Evolutionary conservation across 2,113 vertebrate genomes (phyloP), one percentile per base, ranked within the genome.

Genomic region (Odontophorus gujanensis): DNA sequence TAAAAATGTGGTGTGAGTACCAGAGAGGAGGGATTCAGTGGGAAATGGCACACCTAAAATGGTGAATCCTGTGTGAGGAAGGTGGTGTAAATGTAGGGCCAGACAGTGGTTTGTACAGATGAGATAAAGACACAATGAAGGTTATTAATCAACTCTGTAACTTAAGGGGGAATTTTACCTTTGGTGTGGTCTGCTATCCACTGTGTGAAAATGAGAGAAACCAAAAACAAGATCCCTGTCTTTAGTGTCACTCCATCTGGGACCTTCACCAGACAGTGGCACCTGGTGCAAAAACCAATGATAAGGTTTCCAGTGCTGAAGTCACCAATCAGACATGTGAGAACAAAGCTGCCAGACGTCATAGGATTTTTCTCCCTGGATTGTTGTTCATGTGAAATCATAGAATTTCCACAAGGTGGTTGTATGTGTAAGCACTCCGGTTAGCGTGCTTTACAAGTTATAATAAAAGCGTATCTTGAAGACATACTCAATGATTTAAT

Each of bases 381-480:
- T 9, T 71, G 28, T 10, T 71, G 24, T 83, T 3, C 25, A 28
- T 26, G 26, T 53, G 51, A 28, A 53, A 53, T 53, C 50, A 16
- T 7, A 63, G 0, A 0, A 73, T 67, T 85, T 91, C 69, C 14
- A 63, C 15, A 32, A 86, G 11, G 48, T 63, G 2, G 1, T 72
- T 90, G 88, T 75, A 36, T 71, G 25, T 75, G 32, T 74, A 67
- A 84, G 68, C 19, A 38, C 77, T 83, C 15, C 16, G 57, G 24
- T 67, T 77, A 78, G 26, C 67, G 45, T 42, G 25, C 80, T 81
- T 93, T 74, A 59, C 55, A 81, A 24, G 71, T 77, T 66, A 42
- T 87, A 91, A 82, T 83, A 89, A 55, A 94, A 86, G 43, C 4
- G 2, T 78, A 30, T 77, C 87, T 80, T 71, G 38, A 50, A 91